Evolutionary conservation across 2,797 vertebrate genomes (phyloP).

Genomic region (Uromys caudimaculatus): DNA sequence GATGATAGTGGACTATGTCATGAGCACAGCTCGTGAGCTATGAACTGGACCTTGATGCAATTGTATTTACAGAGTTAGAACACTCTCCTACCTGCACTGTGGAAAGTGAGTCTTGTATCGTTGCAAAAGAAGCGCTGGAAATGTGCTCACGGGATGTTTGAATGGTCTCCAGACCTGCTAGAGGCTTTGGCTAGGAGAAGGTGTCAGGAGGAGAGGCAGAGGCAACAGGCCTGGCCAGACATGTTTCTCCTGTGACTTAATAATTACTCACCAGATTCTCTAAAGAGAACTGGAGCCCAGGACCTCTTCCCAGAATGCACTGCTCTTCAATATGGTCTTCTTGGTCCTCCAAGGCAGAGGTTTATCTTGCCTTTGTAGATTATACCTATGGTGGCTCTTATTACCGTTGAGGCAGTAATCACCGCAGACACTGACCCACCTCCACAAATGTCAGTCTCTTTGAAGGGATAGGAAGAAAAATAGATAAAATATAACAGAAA

Average conservation of each 20-base stretch:
- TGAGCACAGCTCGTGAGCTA: neutral
- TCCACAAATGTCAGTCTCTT: neutral
- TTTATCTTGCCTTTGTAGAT: neutral
- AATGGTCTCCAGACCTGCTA: rapidly evolving
- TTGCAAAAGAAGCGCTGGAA: neutral
- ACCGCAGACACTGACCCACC: neutral
- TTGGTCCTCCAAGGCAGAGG: rapidly evolving
- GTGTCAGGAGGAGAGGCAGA: neutral
- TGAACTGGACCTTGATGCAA: neutral
- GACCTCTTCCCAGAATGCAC: neutral
- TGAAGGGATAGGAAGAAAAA: neutral
- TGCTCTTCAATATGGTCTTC: neutral
- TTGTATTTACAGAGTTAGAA: neutral
- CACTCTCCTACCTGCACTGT: neutral
- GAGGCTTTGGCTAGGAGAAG: neutral
- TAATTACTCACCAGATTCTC: neutral
- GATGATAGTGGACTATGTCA: rapidly evolving
- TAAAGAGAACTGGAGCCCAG: neutral
- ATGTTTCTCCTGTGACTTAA: neutral
- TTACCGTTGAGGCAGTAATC: neutral
- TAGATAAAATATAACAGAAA: neutral
- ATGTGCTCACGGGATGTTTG: rapidly evolving
- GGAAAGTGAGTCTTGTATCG: neutral
- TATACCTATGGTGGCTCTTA: neutral
- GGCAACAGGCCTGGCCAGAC: neutral